phyloP scores from a whole-genome alignment of 1,140 invertebrate genomes.

The Homarus americanus region DNA sequence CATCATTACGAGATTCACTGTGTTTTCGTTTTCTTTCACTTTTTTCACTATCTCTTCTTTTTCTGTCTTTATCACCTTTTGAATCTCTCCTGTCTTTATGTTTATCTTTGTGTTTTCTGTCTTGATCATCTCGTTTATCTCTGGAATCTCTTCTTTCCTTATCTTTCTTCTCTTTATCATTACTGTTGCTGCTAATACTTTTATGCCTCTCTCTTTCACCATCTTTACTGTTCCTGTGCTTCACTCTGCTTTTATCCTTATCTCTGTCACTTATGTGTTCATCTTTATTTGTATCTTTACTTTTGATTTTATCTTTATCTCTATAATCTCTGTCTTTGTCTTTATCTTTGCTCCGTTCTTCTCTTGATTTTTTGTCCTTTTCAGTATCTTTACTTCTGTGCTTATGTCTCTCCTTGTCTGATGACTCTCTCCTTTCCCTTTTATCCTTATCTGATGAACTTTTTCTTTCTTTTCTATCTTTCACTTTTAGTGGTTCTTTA shows the following conservation, averaged over 20 bases:
- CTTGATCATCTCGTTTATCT: background rate
- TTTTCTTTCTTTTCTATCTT: constrained; percentile 41
- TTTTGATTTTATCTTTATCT: constrained; percentile 19
- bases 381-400: constrained; percentile 45
- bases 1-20: constrained; percentile 66
- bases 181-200: constrained; percentile 4
- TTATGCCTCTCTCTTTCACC: constrained; percentile 37
- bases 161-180: constrained; percentile 48
- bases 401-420: constrained; percentile 66
- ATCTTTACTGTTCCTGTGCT: constrained; percentile 17
- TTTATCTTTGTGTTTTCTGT: constrained; percentile 19
- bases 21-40: constrained; percentile 75
- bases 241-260: constrained; percentile 48
- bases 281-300: constrained; percentile 51
- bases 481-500: background rate
- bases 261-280: constrained; percentile 53
- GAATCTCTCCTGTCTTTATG: constrained; percentile 51
- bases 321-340: constrained; percentile 5
- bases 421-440: constrained; percentile 57
- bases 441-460: constrained; percentile 56
- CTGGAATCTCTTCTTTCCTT: constrained; percentile 17
- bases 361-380: background rate
- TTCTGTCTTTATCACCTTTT: constrained; percentile 76
- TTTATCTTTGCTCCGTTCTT: constrained; percentile 27
- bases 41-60: constrained; percentile 76